These are phyloP conservation scores for Astyanax mexicanus DNA, from an alignment of 2,797 vertebrate species.

Conservation along the genomic window DNA sequence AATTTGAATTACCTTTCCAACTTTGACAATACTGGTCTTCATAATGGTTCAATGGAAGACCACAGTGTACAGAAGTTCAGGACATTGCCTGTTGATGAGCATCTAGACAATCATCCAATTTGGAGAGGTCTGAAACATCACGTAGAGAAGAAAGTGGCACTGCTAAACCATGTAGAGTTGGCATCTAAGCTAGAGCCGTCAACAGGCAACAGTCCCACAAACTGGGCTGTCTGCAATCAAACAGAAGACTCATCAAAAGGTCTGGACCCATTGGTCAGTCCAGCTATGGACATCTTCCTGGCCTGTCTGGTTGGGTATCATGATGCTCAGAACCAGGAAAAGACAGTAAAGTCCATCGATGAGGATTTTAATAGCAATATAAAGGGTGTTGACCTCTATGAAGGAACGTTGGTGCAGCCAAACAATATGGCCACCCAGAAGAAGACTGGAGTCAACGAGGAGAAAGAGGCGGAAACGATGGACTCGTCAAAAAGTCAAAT, in stretches of 20 bases:
- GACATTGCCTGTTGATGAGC: not conserved
- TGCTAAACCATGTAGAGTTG: constrained; percentile 57
- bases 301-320: constrained; percentile 52
- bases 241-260: constrained; percentile 14
- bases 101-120: not conserved
- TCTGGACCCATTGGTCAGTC: constrained; percentile 47
- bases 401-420: constrained; percentile 12
- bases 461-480: constrained; percentile 5
- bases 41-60: constrained; percentile 12
- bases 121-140: constrained; percentile 43
- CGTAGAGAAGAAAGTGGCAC: constrained; percentile 57
- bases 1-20: too few species aligned
- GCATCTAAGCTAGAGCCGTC: constrained; percentile 45
- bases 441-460: not conserved
- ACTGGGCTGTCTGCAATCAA: constrained; percentile 6
- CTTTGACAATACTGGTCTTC: constrained; percentile 40
- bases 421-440: not conserved
- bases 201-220: constrained; percentile 32
- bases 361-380: not conserved
- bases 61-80: not conserved
- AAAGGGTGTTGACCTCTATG: not conserved
- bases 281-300: constrained; percentile 63
- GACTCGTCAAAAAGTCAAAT: constrained; percentile 54
- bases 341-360: not conserved
- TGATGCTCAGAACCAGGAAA: constrained; percentile 13